These are phyloP conservation scores for Papilio gigon DNA, from an alignment of 2,888 invertebrate species.

Conservation along the genomic window DNA sequence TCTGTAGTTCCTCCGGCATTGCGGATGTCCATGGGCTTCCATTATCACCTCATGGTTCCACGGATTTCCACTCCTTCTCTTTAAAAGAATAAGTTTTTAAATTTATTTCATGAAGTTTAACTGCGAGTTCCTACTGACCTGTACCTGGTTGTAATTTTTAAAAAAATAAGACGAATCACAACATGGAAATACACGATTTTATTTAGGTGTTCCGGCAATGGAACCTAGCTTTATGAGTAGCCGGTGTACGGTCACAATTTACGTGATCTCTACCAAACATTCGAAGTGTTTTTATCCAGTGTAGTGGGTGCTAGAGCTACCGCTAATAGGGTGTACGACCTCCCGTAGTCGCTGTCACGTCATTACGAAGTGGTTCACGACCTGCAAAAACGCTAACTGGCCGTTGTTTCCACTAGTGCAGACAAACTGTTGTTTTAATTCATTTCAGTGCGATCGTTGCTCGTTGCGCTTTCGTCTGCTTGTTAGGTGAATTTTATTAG, in stretches of 20 bases:
- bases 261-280: neutral
- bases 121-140: no score
- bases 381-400: slow-evolving; percentile 15
- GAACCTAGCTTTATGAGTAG: neutral
- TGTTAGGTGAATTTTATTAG: neutral
- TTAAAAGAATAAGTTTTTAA: no score
- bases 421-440: neutral
- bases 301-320: slow-evolving; percentile 19
- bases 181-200: neutral
- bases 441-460: slow-evolving; percentile 9
- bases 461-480: neutral
- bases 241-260: neutral
- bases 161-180: neutral
- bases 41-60: no score
- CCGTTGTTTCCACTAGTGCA: slow-evolving; percentile 4
- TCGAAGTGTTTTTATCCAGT: slow-evolving; percentile 10
- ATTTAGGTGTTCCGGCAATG: neutral
- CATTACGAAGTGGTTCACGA: slow-evolving; percentile 13
- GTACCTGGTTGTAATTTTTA: no score
- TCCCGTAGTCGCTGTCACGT: slow-evolving; percentile 3
- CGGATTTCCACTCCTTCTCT: no score
- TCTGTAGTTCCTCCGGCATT: no score
- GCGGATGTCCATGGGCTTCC: no score
- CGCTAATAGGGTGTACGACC: slow-evolving; percentile 19
- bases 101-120: no score